Evolutionary conservation across 2,888 invertebrate genomes (phyloP).

Genomic region (Drosophila affinis): DNA sequence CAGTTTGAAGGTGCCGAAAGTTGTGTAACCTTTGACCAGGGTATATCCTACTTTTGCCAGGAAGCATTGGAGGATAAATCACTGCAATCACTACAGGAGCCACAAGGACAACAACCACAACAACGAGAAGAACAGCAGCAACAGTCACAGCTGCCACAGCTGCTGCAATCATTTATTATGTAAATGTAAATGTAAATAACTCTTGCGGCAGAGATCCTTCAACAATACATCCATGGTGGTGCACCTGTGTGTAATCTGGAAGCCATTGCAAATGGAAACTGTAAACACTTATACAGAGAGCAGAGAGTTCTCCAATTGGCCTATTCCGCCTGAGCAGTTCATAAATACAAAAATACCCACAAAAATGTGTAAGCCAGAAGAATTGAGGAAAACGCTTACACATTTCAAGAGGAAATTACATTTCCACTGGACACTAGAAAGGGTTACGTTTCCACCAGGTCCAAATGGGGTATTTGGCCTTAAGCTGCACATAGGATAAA

Average conservation of each 20-base stretch:
- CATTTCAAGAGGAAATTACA: conserved; percentile 70
- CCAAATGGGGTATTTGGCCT: not conserved
- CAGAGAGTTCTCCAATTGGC: conserved; percentile 42
- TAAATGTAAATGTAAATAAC: conserved; percentile 61
- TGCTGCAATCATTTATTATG: conserved; percentile 28
- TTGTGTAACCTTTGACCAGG: not conserved
- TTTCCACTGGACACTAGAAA: conserved; percentile 35
- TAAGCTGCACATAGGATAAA: conserved; percentile 20
- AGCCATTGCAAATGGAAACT: conserved; percentile 60
- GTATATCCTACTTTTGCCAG: conserved; percentile 2
- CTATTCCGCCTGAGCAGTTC: conserved; percentile 48
- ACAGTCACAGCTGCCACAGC: not conserved
- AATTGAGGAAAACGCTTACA: conserved; percentile 42
- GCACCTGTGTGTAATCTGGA: conserved; percentile 16
- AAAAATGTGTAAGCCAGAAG: conserved; percentile 1
- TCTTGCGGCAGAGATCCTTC: conserved; percentile 35
- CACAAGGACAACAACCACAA: conserved; percentile 7
- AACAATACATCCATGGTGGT: not conserved
- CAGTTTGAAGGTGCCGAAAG: too few species aligned
- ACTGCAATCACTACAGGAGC: conserved; percentile 25
- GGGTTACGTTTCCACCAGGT: conserved; percentile 5
- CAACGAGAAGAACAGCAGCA: not conserved
- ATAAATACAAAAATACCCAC: conserved; percentile 54
- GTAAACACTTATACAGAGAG: conserved; percentile 37
- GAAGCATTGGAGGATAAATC: conserved; percentile 14